Evolutionary conservation across 1,140 invertebrate genomes (phyloP).

Genomic region (Tetragnatha versicolor): DNA sequence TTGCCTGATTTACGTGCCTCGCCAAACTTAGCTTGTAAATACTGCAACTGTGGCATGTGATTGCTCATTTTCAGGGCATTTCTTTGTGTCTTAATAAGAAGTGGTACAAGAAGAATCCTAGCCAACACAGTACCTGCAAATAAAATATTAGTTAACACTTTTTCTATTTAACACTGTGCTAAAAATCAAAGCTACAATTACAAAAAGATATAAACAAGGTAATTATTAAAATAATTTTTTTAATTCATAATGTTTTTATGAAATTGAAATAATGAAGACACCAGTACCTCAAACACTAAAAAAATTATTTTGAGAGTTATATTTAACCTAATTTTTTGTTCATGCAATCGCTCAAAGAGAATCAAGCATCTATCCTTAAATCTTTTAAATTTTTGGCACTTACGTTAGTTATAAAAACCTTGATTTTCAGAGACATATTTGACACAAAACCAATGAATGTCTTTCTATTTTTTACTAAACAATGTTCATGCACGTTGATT

Average conservation of each 20-base stretch:
- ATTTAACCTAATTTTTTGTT: not conserved
- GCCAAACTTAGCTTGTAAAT: constrained; percentile 80
- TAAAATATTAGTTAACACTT: constrained; percentile 2
- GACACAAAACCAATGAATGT: too few species aligned
- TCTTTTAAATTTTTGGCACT: too few species aligned
- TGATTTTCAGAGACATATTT: too few species aligned
- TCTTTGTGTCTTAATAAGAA: constrained; percentile 80
- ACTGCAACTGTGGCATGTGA: constrained; percentile 79
- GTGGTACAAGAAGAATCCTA: constrained; percentile 78
- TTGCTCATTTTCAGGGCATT: constrained; percentile 81
- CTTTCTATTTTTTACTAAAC: too few species aligned
- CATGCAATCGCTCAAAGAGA: too few species aligned
- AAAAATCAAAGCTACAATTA: not conserved
- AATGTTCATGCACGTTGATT: too few species aligned
- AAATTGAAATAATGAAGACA: not conserved
- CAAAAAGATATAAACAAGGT: not conserved
- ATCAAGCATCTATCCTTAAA: too few species aligned
- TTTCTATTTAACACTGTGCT: not conserved
- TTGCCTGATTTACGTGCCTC: constrained; percentile 83
- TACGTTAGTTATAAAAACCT: too few species aligned
- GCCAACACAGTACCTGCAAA: constrained; percentile 77
- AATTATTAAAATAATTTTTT: not conserved
- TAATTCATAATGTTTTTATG: not conserved
- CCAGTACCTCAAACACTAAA: not conserved
- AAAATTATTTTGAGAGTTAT: not conserved